Evolutionary conservation across 2,113 vertebrate genomes (phyloP).

Genomic region (Recurvirostra avosetta): DNA sequence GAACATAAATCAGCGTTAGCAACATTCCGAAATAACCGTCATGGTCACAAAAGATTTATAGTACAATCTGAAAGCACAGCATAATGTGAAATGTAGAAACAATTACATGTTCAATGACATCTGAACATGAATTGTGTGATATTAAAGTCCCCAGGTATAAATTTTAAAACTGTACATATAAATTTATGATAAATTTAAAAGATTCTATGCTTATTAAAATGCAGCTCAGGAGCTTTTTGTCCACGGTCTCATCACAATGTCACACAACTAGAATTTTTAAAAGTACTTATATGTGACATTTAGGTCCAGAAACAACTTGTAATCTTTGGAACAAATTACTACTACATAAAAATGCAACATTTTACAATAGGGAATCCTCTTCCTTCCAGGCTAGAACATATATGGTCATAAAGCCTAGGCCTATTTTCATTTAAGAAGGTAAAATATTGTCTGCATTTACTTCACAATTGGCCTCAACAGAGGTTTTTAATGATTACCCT

Average conservation of each 20-base stretch:
- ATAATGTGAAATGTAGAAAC: slow-evolving; percentile 80
- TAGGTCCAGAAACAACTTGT: slow-evolving; percentile 65
- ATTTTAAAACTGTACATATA: slow-evolving; percentile 77
- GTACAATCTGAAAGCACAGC: slow-evolving; percentile 69
- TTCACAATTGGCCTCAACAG: not conserved
- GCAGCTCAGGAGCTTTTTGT: slow-evolving; percentile 58
- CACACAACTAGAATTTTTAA: slow-evolving; percentile 60
- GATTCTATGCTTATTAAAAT: slow-evolving; percentile 72
- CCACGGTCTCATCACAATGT: slow-evolving; percentile 62
- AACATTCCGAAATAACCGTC: slow-evolving; percentile 70
- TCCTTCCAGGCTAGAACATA: not conserved
- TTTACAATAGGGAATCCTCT: slow-evolving; percentile 34
- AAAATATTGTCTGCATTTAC: slow-evolving; percentile 35
- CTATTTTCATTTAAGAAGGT: slow-evolving; percentile 33
- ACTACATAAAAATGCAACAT: slow-evolving; percentile 54
- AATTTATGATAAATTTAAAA: slow-evolving; percentile 77
- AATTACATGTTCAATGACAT: slow-evolving; percentile 77
- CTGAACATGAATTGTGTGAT: slow-evolving; percentile 72
- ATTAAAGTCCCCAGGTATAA: slow-evolving; percentile 74
- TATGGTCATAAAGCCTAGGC: slow-evolving; percentile 7
- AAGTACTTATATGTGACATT: slow-evolving; percentile 63
- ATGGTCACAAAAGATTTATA: slow-evolving; percentile 75
- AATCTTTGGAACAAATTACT: slow-evolving; percentile 65
- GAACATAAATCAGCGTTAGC: slow-evolving; percentile 74
- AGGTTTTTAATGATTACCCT: not conserved